Conservation (phyloP, 30 jellyfish, hydroid and myxozoan genomes). For the Phacellophora camtschatica region DNA sequence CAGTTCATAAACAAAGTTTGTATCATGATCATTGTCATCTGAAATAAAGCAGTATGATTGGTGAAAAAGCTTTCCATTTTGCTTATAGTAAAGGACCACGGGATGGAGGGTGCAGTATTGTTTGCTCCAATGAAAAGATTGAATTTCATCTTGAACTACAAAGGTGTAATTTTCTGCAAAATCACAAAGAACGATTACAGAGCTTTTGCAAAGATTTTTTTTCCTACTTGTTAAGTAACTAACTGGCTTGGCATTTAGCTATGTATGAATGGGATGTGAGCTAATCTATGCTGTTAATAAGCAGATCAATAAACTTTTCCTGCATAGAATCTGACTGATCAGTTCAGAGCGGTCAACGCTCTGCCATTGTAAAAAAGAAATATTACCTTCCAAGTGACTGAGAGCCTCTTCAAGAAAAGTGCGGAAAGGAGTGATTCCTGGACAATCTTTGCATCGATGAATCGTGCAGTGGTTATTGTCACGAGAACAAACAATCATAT, state of each 20-base stretch:
- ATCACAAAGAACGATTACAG: neutral
- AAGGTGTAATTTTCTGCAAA: neutral
- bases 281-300: too few species aligned
- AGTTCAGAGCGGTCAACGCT: neutral
- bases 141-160: neutral
- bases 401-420: neutral
- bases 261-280: too few species aligned
- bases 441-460: constrained; percentile 7
- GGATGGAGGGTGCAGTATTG: neutral
- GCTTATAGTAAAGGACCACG: neutral
- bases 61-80: neutral
- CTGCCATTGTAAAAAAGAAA: neutral
- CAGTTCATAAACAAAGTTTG: neutral
- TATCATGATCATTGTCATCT: neutral
- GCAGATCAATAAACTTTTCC: too few species aligned
- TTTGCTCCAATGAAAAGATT: neutral
- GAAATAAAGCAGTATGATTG: constrained; percentile 11
- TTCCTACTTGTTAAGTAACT: too few species aligned
- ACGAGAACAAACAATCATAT: too few species aligned
- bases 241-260: neutral
- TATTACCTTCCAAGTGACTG: neutral
- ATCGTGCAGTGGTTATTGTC: constrained; percentile 50
- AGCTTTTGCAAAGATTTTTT: too few species aligned
- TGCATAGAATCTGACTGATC: too few species aligned
- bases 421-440: neutral